Percentiles rank a stretch among this genome's conserved stretches.
Conservation (phyloP, 2,113 vertebrate species). For the Odobenus rosmarus region DNA sequence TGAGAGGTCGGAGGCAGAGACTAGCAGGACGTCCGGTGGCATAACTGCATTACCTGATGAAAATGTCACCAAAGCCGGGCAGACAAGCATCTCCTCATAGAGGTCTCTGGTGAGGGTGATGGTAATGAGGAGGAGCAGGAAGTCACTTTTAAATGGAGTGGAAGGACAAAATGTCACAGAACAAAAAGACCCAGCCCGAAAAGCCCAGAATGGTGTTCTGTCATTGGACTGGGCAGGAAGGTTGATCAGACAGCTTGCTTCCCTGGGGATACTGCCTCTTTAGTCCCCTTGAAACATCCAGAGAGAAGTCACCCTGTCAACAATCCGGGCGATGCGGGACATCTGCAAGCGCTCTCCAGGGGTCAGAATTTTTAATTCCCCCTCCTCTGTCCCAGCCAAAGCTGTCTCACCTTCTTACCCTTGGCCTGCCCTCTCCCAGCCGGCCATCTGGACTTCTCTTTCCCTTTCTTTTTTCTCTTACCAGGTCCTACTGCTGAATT, state of each 20-base stretch:
- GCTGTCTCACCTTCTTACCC: not conserved
- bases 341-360: not conserved
- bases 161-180: not conserved
- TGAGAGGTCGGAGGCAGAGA: not conserved
- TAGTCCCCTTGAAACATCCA: not conserved
- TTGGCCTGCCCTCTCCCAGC: not conserved
- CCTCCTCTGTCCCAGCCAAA: rapidly evolving
- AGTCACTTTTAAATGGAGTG: not conserved
- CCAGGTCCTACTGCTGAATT: too few relatives aligned
- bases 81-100: not conserved
- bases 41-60: not conserved
- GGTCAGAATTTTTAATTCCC: not conserved
- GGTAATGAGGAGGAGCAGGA: not conserved
- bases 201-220: not conserved
- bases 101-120: not conserved
- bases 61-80: not conserved
- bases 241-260: not conserved
- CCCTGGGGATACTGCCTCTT: conserved; percentile 28
- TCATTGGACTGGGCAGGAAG: not conserved
- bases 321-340: not conserved
- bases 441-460: rapidly evolving
- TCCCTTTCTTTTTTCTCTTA: not conserved
- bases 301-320: not conserved
- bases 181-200: not conserved
- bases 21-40: not conserved